Evolutionary conservation across 2,888 invertebrate species (phyloP), one percentile per base, ranked within the genome.

Genomic region (Drosophila meridiana): DNA sequence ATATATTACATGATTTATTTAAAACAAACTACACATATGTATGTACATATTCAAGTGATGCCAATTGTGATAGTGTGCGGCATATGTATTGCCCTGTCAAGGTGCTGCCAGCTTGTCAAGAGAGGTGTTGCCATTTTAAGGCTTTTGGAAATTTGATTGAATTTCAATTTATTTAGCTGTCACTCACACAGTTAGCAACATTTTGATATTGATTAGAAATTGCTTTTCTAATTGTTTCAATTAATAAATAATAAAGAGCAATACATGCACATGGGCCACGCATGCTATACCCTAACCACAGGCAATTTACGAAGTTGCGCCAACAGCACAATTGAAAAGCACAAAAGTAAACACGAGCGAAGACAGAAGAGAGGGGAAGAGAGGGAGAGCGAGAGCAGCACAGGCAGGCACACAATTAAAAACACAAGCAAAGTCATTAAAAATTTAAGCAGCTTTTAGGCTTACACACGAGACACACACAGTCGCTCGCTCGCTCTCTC

Each of bases 371-470:
- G 13, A 40, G 28, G 36, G 2, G 5, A 9, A 50, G 36, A 20
- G 13, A 4, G 13, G 9, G 8, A 30, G 40, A 26, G 28, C 1
- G 14, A 13, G 36, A 26, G 26, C 30, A 30, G n/a, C 42, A 42
- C 59, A 73, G 68, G 67, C 58, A 65, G 62, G 69, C 72, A 76
- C 72, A 90, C 87, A 89, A 90, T 90, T 89, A 90, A 90, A 87
- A 90, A 87, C 76, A 89, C 87, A 87, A 87, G 89, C 87, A 90
- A 86, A 85, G 87, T 84, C 89, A 87, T 87, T 90, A 87, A 90
- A 87, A 90, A 87, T 90, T 72, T 90, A 87, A 87, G 87, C 90
- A 87, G 87, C 87, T 87, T 90, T 87, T 90, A 74, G 89, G 89
- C 90, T 87, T 87, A 89, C 80, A 80, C 69, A 76, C 65, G 57